Conservation (phyloP, 1,140 invertebrate genomes). For the Drosophila melanica region DNA sequence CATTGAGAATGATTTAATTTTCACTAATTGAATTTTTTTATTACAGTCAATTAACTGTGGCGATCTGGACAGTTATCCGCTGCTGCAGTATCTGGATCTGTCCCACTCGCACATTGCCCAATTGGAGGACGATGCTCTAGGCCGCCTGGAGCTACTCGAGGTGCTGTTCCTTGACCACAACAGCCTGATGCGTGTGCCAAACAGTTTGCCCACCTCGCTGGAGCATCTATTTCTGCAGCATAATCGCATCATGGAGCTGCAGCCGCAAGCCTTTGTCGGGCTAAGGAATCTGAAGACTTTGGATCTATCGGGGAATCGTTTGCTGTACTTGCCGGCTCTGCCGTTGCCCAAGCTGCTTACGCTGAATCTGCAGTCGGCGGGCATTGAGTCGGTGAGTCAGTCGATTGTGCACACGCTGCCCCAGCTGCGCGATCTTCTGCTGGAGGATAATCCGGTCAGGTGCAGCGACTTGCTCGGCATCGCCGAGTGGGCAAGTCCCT, state of each 20-base stretch:
- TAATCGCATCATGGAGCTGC: constrained; percentile 87
- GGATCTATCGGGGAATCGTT: constrained; percentile 76
- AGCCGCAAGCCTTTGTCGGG: constrained; percentile 88
- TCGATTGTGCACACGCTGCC: constrained; percentile 78
- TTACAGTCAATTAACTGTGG: constrained; percentile 88
- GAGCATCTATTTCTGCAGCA: constrained; percentile 87
- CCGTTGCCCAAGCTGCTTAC: constrained; percentile 68
- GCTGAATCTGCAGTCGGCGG: constrained; percentile 73
- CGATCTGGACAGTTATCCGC: constrained; percentile 95
- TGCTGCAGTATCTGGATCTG: constrained; percentile 92
- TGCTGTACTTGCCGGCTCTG: constrained; percentile 75
- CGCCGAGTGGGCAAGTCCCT: constrained; percentile 82
- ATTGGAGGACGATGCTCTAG: constrained; percentile 94
- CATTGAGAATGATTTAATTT: too few species aligned
- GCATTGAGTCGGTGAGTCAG: constrained; percentile 73
- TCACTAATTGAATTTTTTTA: not conserved
- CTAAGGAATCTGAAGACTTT: constrained; percentile 89
- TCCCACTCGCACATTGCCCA: constrained; percentile 90
- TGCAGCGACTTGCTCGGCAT: constrained; percentile 79
- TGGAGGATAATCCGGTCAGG: constrained; percentile 82
- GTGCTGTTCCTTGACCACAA: constrained; percentile 93
- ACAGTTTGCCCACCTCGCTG: constrained; percentile 87
- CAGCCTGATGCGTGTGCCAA: constrained; percentile 87
- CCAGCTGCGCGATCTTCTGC: constrained; percentile 71
- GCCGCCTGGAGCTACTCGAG: constrained; percentile 91